Evolutionary conservation across 1,140 invertebrate species (phyloP).

Genomic region (Tetramorium simillimum): DNA sequence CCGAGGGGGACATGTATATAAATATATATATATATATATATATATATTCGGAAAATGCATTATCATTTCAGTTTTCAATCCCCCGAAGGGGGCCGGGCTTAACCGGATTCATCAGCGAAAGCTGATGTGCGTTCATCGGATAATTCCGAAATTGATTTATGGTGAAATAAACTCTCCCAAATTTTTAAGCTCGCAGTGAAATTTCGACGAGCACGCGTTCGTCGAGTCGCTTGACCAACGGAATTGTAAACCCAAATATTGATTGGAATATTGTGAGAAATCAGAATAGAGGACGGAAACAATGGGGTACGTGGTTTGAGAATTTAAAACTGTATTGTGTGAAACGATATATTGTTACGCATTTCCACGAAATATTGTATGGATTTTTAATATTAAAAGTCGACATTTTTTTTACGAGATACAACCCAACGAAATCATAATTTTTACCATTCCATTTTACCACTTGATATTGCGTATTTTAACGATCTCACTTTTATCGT

Average conservation of each 20-base stretch:
- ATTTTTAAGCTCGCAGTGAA: slow-evolving; percentile 40
- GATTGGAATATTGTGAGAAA: slow-evolving; percentile 55
- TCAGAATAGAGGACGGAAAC: slow-evolving; percentile 34
- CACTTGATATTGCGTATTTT: slow-evolving; percentile 7
- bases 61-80: slow-evolving; percentile 35
- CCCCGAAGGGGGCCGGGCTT: not conserved
- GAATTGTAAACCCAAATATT: slow-evolving; percentile 54
- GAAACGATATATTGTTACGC: slow-evolving; percentile 51
- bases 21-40: not conserved
- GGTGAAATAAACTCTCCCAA: not conserved
- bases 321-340: slow-evolving; percentile 45
- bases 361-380: not conserved
- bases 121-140: slow-evolving; percentile 32
- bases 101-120: slow-evolving; percentile 38
- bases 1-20: not conserved
- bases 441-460: not conserved
- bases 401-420: slow-evolving; percentile 18
- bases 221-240: slow-evolving; percentile 37
- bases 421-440: not conserved
- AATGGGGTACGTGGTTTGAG: slow-evolving; percentile 25
- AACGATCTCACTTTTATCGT: slow-evolving; percentile 10
- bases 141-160: slow-evolving; percentile 44
- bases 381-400: slow-evolving; percentile 38
- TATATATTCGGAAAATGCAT: not conserved
- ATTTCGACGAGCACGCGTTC: slow-evolving; percentile 17